These are phyloP conservation scores for Tinea pellionella DNA, from an alignment of 2,888 invertebrate species.

Conservation along the genomic window DNA sequence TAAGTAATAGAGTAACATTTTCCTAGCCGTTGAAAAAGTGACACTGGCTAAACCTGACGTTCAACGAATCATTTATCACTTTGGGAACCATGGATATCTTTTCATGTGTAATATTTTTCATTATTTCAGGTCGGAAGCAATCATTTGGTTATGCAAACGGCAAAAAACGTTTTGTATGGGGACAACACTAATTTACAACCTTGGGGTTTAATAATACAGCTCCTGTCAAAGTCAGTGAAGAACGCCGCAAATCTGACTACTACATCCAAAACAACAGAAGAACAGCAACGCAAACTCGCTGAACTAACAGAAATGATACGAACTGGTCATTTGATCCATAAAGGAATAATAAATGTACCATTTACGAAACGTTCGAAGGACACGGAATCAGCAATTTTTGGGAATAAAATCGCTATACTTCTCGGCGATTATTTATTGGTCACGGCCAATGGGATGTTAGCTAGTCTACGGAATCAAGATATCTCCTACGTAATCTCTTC, in stretches of 20 bases:
- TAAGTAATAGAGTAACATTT: no score
- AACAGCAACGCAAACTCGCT: slow-evolving; percentile 53
- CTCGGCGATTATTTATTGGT: slow-evolving; percentile 88
- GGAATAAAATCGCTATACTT: slow-evolving; percentile 88
- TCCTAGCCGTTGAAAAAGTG: no score
- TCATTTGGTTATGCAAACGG: slow-evolving; percentile 87
- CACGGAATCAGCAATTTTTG: slow-evolving; percentile 81
- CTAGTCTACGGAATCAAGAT: slow-evolving; percentile 77
- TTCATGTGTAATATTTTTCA: no score
- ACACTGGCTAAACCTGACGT: no score
- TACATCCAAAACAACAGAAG: slow-evolving; percentile 70
- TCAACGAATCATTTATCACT: no score
- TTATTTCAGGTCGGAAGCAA: slow-evolving; percentile 77
- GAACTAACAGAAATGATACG: slow-evolving; percentile 89
- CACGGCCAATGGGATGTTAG: slow-evolving; percentile 84
- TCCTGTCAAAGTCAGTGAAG: slow-evolving; percentile 80
- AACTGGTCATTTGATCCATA: slow-evolving; percentile 85
- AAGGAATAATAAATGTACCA: slow-evolving; percentile 65
- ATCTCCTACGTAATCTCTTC: slow-evolving; percentile 85
- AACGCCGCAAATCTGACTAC: slow-evolving; percentile 70
- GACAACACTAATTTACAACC: slow-evolving; percentile 87
- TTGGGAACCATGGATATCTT: no score
- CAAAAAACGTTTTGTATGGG: slow-evolving; percentile 84
- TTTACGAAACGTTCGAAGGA: slow-evolving; percentile 67
- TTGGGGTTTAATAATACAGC: slow-evolving; percentile 85